A percentile compares a stretch with the other conserved stretches of the same genome.
Conservation (phyloP, 2,888 invertebrate genomes). For the Odontothrips loti region DNA sequence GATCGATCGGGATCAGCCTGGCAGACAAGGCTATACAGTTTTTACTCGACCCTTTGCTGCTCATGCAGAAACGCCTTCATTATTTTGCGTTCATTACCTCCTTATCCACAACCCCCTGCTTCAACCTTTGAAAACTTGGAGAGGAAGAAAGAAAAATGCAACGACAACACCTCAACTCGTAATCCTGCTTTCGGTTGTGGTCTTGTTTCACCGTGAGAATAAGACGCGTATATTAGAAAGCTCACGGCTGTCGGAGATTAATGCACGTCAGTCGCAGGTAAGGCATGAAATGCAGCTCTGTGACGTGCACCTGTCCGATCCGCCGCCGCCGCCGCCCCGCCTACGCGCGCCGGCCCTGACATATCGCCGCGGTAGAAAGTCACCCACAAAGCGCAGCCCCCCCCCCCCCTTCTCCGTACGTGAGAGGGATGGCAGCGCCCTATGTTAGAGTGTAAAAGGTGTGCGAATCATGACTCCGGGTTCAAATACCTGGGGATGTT, state of each 20-base stretch:
- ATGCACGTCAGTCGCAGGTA: background rate
- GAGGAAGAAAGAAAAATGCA: background rate
- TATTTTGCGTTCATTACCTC: too few relatives aligned
- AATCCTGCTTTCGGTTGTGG: background rate
- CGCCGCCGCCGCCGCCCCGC: background rate
- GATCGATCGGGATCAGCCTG: background rate
- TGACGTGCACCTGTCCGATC: constrained; percentile 17
- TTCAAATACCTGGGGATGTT: too few relatives aligned
- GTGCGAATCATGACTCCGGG: too few relatives aligned
- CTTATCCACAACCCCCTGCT: too few relatives aligned
- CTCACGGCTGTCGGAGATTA: constrained; percentile 4
- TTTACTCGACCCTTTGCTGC: too few relatives aligned
- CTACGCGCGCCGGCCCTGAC: constrained; percentile 22
- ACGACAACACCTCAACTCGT: background rate
- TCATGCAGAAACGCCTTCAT: too few relatives aligned
- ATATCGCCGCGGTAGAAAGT: constrained; percentile 19
- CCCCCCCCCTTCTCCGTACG: background rate
- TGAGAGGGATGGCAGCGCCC: too few relatives aligned
- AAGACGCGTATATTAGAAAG: background rate
- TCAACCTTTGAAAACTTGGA: background rate
- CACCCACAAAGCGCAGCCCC: background rate
- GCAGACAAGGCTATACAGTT: background rate
- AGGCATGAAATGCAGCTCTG: background rate
- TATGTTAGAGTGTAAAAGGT: too few relatives aligned
- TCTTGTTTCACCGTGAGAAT: too few relatives aligned